These are phyloP conservation scores for Corynorhinus townsendii DNA, from an alignment of 2,113 vertebrate species.

Conservation along the genomic window DNA sequence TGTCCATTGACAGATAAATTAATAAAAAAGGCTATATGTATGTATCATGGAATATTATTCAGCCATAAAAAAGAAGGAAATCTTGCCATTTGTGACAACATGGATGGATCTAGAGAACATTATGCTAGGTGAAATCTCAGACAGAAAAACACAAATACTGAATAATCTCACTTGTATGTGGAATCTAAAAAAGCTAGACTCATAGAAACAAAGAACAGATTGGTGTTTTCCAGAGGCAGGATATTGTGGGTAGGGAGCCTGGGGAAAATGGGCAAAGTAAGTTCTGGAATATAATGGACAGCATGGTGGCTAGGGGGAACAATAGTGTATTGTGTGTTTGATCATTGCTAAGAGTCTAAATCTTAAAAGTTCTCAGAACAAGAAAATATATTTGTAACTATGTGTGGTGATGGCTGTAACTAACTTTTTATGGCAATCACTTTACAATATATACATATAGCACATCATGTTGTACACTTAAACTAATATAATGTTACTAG, in stretches of 20 bases:
- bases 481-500: background rate
- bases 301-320: background rate
- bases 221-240: background rate
- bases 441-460: background rate
- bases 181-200: background rate
- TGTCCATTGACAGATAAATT: background rate
- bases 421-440: background rate
- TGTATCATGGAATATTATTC: background rate
- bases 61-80: background rate
- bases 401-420: background rate
- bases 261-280: background rate
- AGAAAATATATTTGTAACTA: background rate
- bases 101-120: background rate
- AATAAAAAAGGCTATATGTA: background rate
- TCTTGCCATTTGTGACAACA: background rate
- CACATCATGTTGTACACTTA: background rate
- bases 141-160: background rate
- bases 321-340: background rate
- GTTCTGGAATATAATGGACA: background rate
- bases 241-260: background rate
- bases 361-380: background rate
- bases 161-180: background rate
- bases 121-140: background rate
- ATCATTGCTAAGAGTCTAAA: background rate
- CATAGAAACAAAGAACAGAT: background rate